These are phyloP conservation scores for Ondatra zibethicus DNA, from an alignment of 2,113 vertebrate genomes.

Conservation along the genomic window DNA sequence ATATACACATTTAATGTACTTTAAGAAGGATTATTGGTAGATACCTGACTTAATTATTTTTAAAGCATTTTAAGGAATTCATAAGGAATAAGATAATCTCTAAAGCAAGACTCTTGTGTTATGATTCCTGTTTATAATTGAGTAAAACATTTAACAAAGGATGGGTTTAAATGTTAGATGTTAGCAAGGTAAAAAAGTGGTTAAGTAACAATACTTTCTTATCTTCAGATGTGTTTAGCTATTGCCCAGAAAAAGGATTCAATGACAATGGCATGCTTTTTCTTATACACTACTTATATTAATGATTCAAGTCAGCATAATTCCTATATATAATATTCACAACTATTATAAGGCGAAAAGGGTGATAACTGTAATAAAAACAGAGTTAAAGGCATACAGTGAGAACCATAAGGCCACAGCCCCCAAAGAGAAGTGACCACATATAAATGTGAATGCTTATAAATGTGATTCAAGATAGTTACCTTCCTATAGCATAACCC, in stretches of 20 bases:
- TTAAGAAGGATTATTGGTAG: not conserved
- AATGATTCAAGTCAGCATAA: not conserved
- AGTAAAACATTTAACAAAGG: constrained; percentile 13
- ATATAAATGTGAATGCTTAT: not conserved
- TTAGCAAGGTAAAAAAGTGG: not conserved
- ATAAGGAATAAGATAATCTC: not conserved
- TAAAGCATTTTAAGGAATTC: not conserved
- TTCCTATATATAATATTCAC: not conserved
- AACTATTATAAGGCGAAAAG: not conserved
- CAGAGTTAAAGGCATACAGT: not conserved
- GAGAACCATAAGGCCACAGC: not conserved
- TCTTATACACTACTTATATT: constrained; percentile 3
- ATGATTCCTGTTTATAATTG: not conserved
- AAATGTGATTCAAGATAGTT: not conserved
- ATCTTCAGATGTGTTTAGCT: not conserved
- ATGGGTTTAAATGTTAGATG: not conserved
- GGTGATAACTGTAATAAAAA: not conserved
- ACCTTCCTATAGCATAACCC: not conserved
- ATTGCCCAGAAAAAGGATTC: not conserved
- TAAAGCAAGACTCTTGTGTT: constrained; percentile 11
- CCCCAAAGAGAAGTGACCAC: not conserved
- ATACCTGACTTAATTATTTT: constrained; percentile 45
- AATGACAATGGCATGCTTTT: not conserved
- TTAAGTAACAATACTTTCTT: not conserved
- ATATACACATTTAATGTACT: not conserved